A percentile compares a stretch with the other conserved stretches of the same genome.
Evolutionary conservation across 2,113 vertebrate genomes (phyloP).

Genomic region (Xiphias gladius): DNA sequence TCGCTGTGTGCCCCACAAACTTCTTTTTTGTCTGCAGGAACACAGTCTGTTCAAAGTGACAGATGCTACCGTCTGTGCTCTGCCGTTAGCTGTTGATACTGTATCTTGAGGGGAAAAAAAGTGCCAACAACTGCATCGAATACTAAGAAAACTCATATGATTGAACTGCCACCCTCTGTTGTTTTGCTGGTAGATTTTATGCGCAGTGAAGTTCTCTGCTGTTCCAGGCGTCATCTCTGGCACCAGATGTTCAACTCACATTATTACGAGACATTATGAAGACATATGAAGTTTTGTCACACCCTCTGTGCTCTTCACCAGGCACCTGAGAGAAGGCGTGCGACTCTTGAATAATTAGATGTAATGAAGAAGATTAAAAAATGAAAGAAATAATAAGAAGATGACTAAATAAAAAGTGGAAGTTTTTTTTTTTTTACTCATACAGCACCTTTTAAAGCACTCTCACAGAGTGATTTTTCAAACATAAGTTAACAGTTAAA

Average conservation of each 20-base stretch:
- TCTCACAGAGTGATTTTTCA: not conserved
- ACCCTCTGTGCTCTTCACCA: slow-evolving; percentile 27
- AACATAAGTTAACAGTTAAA: not conserved
- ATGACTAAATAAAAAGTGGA: not conserved
- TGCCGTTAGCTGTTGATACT: slow-evolving; percentile 55
- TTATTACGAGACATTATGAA: slow-evolving; percentile 22
- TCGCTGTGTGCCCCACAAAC: slow-evolving; percentile 6
- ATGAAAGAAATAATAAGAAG: not conserved
- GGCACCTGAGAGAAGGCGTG: not conserved
- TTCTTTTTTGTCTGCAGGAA: slow-evolving; percentile 6
- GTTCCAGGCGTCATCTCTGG: not conserved
- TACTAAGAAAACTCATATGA: slow-evolving; percentile 46
- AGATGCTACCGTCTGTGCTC: slow-evolving; percentile 45
- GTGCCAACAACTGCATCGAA: slow-evolving; percentile 21
- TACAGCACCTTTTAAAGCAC: not conserved
- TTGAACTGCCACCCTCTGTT: slow-evolving; percentile 52
- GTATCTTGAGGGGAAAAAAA: slow-evolving; percentile 50
- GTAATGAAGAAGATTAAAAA: not conserved
- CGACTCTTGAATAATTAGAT: slow-evolving; percentile 10
- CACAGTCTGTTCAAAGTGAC: slow-evolving; percentile 46
- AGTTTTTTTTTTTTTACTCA: not conserved
- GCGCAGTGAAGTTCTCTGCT: slow-evolving; percentile 13
- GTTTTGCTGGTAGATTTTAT: slow-evolving; percentile 43
- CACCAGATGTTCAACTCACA: slow-evolving; percentile 43
- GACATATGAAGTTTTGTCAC: not conserved